Evolutionary conservation across 2,797 vertebrate genomes (phyloP), one percentile per base, ranked within the genome.

Genomic region (Denticeps clupeoides): DNA sequence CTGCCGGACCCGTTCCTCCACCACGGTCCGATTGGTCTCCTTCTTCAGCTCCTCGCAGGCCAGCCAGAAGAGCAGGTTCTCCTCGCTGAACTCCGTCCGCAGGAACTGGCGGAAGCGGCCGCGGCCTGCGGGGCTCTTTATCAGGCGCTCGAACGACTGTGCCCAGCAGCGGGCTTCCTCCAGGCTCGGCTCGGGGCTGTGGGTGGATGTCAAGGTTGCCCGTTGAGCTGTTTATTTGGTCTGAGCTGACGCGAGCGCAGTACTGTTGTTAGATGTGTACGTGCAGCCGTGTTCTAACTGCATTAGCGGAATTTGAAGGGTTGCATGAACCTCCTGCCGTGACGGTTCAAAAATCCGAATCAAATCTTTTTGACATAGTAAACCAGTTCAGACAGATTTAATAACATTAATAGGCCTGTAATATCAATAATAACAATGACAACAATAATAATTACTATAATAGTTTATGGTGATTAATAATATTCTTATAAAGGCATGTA

Each of bases 41-140:
- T 89, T 89, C 51, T 93, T 97, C 41, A 99, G 82, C 41, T 94
- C 93, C 63, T 99, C 94, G 18, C 95, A 99, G 44, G 88, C 86
- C 69, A 98, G 84, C 95, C 95, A 99, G 83, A 99, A 99, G 65
- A 95, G 87, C 84, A 99, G 91, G 73, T 99, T 99, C 66, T 99
- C 94, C 67, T 99, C 95, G 0, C 95, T 99, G 82, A 93, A 99
- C 75, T 99, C 95, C 1, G 91, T 90, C 57, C 89, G 80, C 23
- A 98, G 87, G 67, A 95, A 99, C 61, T 94, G 89, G 18, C 90
- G 83, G 63, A 99, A 97, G 58, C 82, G 82, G 23, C 84, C 73
- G 49, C 94, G 86, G 23, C 95, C 95, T 0, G 84, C 85, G 1
- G 92, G 84, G 6, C 88, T 92, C 27, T 85, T 85, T 87, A 99